Evolutionary conservation across 2,888 invertebrate species (phyloP).

Genomic region (Pterobdella sp.): DNA sequence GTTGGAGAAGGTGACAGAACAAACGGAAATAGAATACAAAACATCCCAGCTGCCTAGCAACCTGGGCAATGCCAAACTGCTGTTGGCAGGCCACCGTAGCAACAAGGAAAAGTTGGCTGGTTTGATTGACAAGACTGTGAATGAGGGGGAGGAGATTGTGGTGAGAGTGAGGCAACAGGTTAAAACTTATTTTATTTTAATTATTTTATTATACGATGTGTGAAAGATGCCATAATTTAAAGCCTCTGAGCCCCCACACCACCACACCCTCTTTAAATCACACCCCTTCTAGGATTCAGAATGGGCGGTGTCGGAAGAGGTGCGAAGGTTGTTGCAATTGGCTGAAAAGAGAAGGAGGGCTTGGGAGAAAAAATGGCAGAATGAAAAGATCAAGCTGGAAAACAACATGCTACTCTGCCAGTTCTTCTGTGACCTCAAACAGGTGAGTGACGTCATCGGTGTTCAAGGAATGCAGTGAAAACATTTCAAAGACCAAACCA

Average conservation of each 20-base stretch:
- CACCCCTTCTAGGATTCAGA: conserved; percentile 57
- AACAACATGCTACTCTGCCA: conserved; percentile 61
- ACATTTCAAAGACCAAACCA: not conserved
- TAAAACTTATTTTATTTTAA: no score
- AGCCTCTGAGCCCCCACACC: no score
- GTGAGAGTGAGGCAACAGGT: conserved; percentile 63
- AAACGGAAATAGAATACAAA: conserved; percentile 55
- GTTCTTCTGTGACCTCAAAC: conserved; percentile 62
- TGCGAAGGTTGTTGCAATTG: conserved; percentile 61
- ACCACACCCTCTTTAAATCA: no score
- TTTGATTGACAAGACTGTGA: conserved; percentile 57
- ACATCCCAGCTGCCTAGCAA: conserved; percentile 52
- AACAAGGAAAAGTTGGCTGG: conserved; percentile 60
- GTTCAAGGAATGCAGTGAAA: no score
- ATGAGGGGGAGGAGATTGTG: conserved; percentile 64
- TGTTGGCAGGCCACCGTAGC: conserved; percentile 60
- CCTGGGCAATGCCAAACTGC: conserved; percentile 55
- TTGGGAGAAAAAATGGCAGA: conserved; percentile 62
- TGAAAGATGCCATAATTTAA: no score
- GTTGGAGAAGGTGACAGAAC: conserved; percentile 60
- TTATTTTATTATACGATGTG: no score
- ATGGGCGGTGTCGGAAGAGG: conserved; percentile 62
- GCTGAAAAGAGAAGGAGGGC: conserved; percentile 59
- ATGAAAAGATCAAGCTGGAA: conserved; percentile 59
- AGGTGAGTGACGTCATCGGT: no score